A percentile compares a stretch with the other conserved stretches of the same genome.
Conservation (phyloP, 2,113 vertebrate species). For the Pygoscelis adeliae region DNA sequence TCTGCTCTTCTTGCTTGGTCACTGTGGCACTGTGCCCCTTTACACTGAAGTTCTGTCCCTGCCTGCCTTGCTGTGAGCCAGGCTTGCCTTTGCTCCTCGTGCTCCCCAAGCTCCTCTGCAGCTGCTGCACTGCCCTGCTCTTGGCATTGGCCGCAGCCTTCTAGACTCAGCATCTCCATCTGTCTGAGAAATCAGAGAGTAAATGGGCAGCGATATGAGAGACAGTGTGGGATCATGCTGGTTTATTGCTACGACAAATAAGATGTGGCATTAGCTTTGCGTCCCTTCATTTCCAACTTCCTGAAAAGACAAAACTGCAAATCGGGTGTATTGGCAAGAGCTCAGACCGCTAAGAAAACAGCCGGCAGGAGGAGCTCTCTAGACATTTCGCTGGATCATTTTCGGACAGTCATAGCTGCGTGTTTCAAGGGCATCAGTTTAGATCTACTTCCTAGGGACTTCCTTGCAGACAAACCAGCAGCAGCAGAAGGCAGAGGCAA, state of each 20-base stretch:
- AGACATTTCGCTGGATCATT: neutral
- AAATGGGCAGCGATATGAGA: neutral
- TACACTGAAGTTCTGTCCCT: neutral
- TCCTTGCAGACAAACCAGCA: neutral
- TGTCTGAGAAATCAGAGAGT: neutral
- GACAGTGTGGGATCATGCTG: neutral
- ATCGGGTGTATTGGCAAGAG: fast-evolving
- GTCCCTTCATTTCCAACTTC: neutral
- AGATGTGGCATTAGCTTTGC: neutral
- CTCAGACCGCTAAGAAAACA: neutral
- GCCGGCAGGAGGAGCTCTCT: slow-evolving; percentile 64
- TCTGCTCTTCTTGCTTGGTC: neutral
- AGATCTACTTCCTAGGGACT: neutral
- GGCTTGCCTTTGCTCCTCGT: neutral
- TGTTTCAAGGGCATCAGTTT: neutral
- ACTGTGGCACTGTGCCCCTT: neutral
- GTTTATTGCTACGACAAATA: neutral
- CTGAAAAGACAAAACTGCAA: neutral
- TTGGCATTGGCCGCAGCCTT: fast-evolving
- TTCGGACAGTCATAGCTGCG: fast-evolving
- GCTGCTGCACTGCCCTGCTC: neutral
- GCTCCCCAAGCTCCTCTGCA: neutral
- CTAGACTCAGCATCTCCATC: neutral
- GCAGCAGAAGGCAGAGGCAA: neutral
- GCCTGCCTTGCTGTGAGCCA: neutral